phyloP scores from a whole-genome alignment of 2,113 vertebrate genomes.

The Rhynchomys soricoides region DNA sequence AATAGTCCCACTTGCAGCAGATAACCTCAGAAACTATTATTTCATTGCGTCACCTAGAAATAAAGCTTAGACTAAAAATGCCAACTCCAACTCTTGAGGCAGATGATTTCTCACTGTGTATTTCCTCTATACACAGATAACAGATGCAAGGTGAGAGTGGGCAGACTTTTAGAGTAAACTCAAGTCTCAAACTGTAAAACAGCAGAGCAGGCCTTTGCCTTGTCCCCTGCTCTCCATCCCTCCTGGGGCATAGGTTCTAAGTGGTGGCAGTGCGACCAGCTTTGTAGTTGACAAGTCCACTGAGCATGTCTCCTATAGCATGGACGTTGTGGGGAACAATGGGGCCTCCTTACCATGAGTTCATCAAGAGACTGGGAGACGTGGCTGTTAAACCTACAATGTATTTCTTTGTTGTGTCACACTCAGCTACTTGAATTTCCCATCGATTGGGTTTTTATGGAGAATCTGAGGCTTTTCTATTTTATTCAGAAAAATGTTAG shows the following conservation, averaged over 20 bases:
- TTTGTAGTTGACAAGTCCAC: not conserved
- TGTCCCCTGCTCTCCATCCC: not conserved
- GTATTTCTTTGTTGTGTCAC: slow-evolving; percentile 45
- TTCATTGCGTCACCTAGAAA: not conserved
- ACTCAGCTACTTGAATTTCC: slow-evolving; percentile 42
- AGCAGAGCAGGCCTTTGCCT: not conserved
- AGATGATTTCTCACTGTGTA: not conserved
- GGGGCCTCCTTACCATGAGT: not conserved
- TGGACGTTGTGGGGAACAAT: not conserved
- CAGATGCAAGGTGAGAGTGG: not conserved
- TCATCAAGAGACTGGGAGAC: not conserved
- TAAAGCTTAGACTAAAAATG: not conserved
- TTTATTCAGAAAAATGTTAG: slow-evolving; percentile 65
- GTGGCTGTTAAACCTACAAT: not conserved
- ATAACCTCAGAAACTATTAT: not conserved
- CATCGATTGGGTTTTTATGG: slow-evolving; percentile 50
- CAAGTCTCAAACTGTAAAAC: slow-evolving; percentile 5
- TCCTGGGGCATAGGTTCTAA: not conserved
- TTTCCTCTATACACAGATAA: too few relatives aligned
- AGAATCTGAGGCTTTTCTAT: slow-evolving; percentile 50
- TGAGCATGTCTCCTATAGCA: not conserved
- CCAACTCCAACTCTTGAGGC: not conserved
- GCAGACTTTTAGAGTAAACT: slow-evolving; percentile 2
- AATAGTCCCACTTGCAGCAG: not conserved
- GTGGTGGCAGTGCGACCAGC: not conserved